phyloP scores from a whole-genome alignment of 2,888 invertebrate species.

The Thymelicus sylvestris region DNA sequence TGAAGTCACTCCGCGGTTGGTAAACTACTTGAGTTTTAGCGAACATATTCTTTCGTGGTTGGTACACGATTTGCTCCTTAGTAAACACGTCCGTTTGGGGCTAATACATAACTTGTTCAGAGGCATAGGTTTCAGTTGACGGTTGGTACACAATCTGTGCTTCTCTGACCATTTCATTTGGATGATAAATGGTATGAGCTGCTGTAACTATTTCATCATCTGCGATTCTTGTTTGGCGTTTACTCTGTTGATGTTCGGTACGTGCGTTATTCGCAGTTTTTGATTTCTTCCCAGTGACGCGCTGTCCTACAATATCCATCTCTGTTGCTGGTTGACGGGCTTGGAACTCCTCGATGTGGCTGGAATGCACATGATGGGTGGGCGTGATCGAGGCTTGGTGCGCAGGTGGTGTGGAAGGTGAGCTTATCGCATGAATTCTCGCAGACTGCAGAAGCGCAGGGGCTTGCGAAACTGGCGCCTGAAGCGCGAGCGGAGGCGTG shows the following conservation, averaged over 20 bases:
- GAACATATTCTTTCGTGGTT: slow-evolving; percentile 5
- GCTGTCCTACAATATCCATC: too few species aligned
- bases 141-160: slow-evolving; percentile 9
- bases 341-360: neutral
- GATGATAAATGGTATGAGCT: neutral
- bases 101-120: slow-evolving; percentile 13
- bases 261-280: too few species aligned
- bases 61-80: slow-evolving; percentile 1
- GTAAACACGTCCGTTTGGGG: neutral
- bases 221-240: neutral
- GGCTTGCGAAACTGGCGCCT: neutral
- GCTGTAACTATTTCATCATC: neutral
- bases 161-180: neutral
- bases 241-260: neutral
- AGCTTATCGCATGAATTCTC: neutral
- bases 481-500: slow-evolving; percentile 6
- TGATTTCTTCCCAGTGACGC: too few species aligned
- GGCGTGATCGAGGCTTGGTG: neutral
- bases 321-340: neutral
- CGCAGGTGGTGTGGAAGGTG: neutral
- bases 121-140: neutral
- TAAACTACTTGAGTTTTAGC: slow-evolving; percentile 15
- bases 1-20: slow-evolving; percentile 8
- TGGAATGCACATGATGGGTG: neutral
- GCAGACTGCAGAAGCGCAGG: neutral